Conservation (phyloP, 1,140 invertebrate genomes). For the Lepidurus couesii region DNA sequence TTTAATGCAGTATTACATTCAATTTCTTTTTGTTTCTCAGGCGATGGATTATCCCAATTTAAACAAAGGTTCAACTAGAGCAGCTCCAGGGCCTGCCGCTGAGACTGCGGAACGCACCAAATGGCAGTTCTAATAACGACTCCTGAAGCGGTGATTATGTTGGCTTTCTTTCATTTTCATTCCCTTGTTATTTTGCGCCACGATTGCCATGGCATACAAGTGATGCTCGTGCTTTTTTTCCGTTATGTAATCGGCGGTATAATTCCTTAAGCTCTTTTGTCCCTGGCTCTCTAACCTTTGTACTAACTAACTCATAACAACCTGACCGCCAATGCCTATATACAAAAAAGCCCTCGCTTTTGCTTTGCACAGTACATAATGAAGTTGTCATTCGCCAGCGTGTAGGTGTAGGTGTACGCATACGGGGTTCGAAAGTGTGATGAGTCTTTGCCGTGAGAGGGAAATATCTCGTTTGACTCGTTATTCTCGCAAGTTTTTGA, state of each 20-base stretch:
- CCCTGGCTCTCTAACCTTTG: too few species aligned
- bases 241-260: background rate
- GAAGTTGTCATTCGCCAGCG: background rate
- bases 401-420: background rate
- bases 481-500: background rate
- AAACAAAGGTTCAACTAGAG: slow-evolving; percentile 1
- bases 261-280: too few species aligned
- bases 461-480: background rate
- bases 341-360: too few species aligned
- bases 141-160: background rate
- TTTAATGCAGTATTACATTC: background rate
- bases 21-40: background rate
- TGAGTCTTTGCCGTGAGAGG: background rate
- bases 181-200: background rate
- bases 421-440: background rate
- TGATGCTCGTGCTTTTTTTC: background rate
- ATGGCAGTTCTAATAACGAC: slow-evolving; percentile 12
- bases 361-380: too few species aligned
- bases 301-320: too few species aligned
- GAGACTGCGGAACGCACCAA: background rate
- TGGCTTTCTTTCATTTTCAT: background rate
- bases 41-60: slow-evolving; percentile 5
- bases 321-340: too few species aligned
- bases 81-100: background rate
- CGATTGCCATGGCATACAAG: background rate